Evolutionary conservation across 2,888 invertebrate species (phyloP), one percentile per base, ranked within the genome.

Genomic region (Macrophya alboannulata): DNA sequence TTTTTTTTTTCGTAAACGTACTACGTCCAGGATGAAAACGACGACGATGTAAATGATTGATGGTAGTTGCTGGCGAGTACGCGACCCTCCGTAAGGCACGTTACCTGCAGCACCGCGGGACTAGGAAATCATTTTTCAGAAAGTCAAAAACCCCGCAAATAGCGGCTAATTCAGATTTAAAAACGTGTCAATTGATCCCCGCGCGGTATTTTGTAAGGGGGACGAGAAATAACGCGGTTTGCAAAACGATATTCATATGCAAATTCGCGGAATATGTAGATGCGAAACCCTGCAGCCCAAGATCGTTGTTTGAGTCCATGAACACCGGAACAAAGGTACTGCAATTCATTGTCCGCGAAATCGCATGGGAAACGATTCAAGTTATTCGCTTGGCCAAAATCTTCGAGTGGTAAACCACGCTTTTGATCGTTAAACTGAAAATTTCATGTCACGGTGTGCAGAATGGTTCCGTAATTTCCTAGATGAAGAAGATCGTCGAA

Each of bases 31-130:
- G 8, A 25, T 2, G 48, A 31, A 9, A 17, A 43, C 43, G 21
- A 62, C 43, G 62, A 81, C 25, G 81, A 62, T 12, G 81, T n/a
- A 40, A 25, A 21, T 81, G 81, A 81, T 81, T 81, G 59, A 81
- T 81, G 59, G 25, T 21, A 40, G 40, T 62, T 4, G 15, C 81
- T 6, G 40, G 51, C 21, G 25, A 62, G 21, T 40, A 62, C n/a
- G 31, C 1, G 62, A 77, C 77, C 31, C 31, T n/a, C 55, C n/a
- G 6, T n/a, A n/a, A 55, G 55, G 0, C 37, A 68, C 37, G 68
- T 4, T 37, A 68, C 25, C n/a, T n/a, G n/a, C n/a, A n/a, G n/a
- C 17, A 31, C 10, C 68, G 8, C 37, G 37, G 17, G 37, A 15
- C 48, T 17, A 2, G 12, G 37, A 77, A 17, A 31, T 31, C 15